Percentiles rank a stretch among this genome's conserved stretches.
phyloP scores from a whole-genome alignment of 37 sponge, comb jelly and placozoan genomes.

The Dysidea cf. avara region DNA sequence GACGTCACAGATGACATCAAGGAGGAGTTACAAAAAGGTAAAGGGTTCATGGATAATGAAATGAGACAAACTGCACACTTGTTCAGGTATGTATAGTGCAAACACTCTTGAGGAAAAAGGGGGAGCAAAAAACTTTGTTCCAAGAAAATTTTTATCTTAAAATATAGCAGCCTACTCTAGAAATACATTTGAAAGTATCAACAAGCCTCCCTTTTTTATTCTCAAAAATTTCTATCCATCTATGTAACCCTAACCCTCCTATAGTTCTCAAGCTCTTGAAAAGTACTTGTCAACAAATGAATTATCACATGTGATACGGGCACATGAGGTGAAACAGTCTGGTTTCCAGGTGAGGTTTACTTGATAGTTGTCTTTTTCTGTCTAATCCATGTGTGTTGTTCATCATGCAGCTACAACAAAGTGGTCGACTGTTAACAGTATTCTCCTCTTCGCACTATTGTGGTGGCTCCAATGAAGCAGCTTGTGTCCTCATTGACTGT shows the following conservation, averaged over 20 bases:
- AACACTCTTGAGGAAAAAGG: background rate
- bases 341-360: constrained; percentile 91
- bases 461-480: constrained; percentile 92
- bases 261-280: constrained; percentile 74
- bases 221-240: too few species aligned
- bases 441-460: constrained; percentile 96
- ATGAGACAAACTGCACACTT: constrained; percentile 84
- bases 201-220: too few species aligned
- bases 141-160: too few species aligned
- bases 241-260: too few species aligned
- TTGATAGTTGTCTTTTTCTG: too few species aligned
- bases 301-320: constrained; percentile 91
- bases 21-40: constrained; percentile 37
- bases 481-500: constrained; percentile 84
- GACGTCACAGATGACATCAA: constrained; percentile 45
- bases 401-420: constrained; percentile 77
- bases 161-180: too few species aligned
- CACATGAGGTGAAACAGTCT: constrained; percentile 89
- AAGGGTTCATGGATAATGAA: constrained; percentile 83
- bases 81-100: constrained; percentile 60
- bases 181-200: too few species aligned
- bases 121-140: too few species aligned
- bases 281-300: constrained; percentile 71
- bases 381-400: background rate
- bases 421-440: constrained; percentile 91